Percentiles rank a stretch among this genome's conserved stretches.
These are phyloP conservation scores for Zalophus californianus DNA, from an alignment of 2,797 vertebrate genomes.

Conservation along the genomic window DNA sequence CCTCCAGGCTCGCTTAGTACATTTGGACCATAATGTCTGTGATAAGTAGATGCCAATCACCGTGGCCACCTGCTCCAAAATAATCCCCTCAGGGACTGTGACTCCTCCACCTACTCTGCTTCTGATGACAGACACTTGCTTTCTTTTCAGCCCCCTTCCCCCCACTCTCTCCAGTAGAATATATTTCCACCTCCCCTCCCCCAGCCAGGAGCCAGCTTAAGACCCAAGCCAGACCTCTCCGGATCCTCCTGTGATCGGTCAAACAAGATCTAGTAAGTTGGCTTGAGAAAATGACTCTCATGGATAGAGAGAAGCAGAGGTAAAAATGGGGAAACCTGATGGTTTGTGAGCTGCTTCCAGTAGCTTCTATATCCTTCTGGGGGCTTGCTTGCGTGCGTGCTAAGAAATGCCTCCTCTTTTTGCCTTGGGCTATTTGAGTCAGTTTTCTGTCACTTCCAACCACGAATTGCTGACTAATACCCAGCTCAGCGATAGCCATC, in stretches of 20 bases:
- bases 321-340: neutral
- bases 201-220: neutral
- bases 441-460: slow-evolving; percentile 56
- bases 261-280: neutral
- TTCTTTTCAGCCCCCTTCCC: neutral
- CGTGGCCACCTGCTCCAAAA: neutral
- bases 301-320: neutral
- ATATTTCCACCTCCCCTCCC: neutral
- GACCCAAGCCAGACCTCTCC: neutral
- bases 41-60: neutral
- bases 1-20: neutral
- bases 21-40: neutral
- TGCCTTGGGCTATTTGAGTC: neutral
- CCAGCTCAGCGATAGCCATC: neutral
- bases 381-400: neutral
- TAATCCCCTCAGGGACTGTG: neutral
- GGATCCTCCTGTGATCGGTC: neutral
- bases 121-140: neutral
- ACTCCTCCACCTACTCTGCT: neutral
- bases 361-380: neutral
- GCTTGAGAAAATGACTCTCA: neutral
- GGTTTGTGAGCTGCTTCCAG: neutral
- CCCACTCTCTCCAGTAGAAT: neutral
- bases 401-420: neutral
- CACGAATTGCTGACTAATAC: neutral